phyloP scores from a whole-genome alignment of 2,113 vertebrate genomes.

The Macrotis lagotis region DNA sequence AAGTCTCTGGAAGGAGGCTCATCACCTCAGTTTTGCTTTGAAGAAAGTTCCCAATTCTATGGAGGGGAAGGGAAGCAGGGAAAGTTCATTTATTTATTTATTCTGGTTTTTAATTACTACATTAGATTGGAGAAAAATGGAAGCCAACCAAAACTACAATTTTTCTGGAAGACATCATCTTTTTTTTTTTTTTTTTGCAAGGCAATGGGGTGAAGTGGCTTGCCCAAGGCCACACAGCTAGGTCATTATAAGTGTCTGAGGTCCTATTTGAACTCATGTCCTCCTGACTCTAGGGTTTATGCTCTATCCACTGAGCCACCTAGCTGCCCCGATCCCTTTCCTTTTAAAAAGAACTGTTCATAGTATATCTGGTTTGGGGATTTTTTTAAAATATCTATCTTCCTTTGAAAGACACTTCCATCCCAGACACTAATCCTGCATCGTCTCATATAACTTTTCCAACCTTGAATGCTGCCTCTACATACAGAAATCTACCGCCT shows the following conservation, averaged over 20 bases:
- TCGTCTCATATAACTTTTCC: constrained; percentile 11
- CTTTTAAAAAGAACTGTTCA: constrained; percentile 25
- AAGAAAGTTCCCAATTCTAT: not conserved
- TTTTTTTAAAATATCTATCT: no score
- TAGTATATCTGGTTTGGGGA: no score
- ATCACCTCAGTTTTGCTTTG: not conserved
- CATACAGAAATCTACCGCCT: constrained; percentile 15
- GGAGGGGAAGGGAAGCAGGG: not conserved
- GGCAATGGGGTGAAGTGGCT: no score
- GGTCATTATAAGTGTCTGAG: no score
- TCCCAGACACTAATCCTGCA: not conserved
- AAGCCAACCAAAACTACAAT: not conserved
- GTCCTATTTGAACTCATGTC: no score
- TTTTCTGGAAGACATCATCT: constrained; percentile 28
- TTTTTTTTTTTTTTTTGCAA: no score
- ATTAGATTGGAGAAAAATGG: not conserved
- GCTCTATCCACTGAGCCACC: no score
- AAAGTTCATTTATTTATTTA: constrained; percentile 22
- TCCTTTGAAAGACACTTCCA: not conserved
- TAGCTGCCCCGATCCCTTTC: no score
- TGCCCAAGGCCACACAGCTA: no score
- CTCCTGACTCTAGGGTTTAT: no score
- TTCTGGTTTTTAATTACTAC: not conserved
- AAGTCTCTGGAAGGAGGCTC: not conserved
- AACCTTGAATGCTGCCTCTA: not conserved